Evolutionary conservation across 2,797 vertebrate species (phyloP), one percentile per base, ranked within the genome.

Genomic region (Denticeps clupeoides): DNA sequence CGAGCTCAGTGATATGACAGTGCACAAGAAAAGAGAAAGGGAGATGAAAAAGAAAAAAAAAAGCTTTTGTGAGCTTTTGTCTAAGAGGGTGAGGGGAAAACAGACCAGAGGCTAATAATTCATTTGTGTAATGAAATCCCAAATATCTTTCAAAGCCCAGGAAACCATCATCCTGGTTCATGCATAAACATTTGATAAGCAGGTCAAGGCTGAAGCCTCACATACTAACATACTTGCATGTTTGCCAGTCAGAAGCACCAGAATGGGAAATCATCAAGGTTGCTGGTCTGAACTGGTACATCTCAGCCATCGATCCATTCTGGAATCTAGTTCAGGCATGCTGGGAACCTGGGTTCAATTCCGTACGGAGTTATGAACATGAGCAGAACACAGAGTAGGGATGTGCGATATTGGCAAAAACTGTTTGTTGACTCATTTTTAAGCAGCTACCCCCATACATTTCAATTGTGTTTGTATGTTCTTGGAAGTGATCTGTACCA

Each of bases 1-100:
- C 42, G 65, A 70, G 71, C 77, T 71, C 69, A 65, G 68, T 75
- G 70, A 75, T 73, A 81, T 78, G 78, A 82, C 71, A 63, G 55
- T 53, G 53, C 49, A 71, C 52, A 33, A 55, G 42, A 55, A 53
- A 62, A 50, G 51, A 49, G 67, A 81, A 78, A 74, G 55, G 53
- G 53, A 49, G 71, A 52, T 33, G 55, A 42, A 55, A 53, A 62
- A 50, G 51, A 49, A 67, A 81, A 78, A 74, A 67, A 75, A 70
- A 52, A 9, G 11, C 29, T 15, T 13, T 13, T 7, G 4, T 16
- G 12, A 11, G 40, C 45, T 51, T 60, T 60, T 56, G 56, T 69
- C 33, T 62, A 22, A 15, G 10, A 46, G 50, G 55, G 48, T 18
- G 47, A 53, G 47, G 25, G 38, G 42, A 55, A 58, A 62, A 49